Percentiles rank a stretch among this genome's conserved stretches.
phyloP scores from a whole-genome alignment of 2,888 invertebrate species.

The Parnassius mnemosyne region DNA sequence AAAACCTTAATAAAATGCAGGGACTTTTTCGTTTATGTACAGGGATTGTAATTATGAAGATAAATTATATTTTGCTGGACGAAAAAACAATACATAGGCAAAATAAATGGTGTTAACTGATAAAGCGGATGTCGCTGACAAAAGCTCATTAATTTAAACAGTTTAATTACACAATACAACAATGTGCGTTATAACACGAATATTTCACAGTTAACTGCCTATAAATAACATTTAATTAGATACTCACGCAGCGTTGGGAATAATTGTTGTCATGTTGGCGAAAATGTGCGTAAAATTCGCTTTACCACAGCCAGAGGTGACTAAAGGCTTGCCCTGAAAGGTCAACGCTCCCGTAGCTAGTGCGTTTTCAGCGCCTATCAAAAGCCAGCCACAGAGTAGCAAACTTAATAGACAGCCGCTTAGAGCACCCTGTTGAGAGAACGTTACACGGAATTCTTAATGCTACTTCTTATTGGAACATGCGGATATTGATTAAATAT shows the following conservation, averaged over 20 bases:
- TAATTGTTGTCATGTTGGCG: slow-evolving; percentile 49
- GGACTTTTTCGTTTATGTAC: too few species aligned
- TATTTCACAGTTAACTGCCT: slow-evolving; percentile 26
- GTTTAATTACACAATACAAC: slow-evolving; percentile 26
- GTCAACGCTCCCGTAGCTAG: slow-evolving; percentile 70
- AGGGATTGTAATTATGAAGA: too few species aligned
- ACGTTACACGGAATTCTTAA: slow-evolving; percentile 11
- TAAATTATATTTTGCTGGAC: too few species aligned
- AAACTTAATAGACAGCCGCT: slow-evolving; percentile 75
- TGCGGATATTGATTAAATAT: background rate
- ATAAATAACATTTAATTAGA: slow-evolving; percentile 27
- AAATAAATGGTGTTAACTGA: slow-evolving; percentile 5
- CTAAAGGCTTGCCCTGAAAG: slow-evolving; percentile 72
- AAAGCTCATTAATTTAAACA: slow-evolving; percentile 22
- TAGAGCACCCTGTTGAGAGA: slow-evolving; percentile 70
- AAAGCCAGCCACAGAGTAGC: slow-evolving; percentile 71
- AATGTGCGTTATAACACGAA: slow-evolving; percentile 24
- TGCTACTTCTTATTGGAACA: slow-evolving; percentile 1
- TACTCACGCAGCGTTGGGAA: slow-evolving; percentile 59
- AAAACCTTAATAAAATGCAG: too few species aligned
- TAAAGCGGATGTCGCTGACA: slow-evolving; percentile 14
- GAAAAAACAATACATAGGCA: slow-evolving; percentile 11
- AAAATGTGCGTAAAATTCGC: slow-evolving; percentile 61
- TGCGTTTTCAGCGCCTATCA: slow-evolving; percentile 75
- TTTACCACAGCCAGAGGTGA: slow-evolving; percentile 67